Evolutionary conservation across 2,113 vertebrate genomes (phyloP), one percentile per base, ranked within the genome.

Genomic region (Macrotus californicus): DNA sequence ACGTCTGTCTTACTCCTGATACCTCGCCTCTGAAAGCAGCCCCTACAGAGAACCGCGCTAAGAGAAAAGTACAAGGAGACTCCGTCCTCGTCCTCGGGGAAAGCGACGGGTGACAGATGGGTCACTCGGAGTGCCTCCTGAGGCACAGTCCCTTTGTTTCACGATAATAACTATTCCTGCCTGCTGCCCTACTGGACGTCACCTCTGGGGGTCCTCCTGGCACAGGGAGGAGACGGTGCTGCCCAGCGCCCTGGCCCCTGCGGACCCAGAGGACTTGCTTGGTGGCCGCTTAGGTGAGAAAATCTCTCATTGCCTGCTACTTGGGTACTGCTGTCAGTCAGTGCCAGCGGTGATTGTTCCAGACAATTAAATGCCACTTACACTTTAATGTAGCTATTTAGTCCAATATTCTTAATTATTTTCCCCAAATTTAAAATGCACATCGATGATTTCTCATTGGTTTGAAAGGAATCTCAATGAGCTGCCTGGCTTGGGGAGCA

Each of bases 381-480:
- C 11, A 50, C 89, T 77, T 96, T 95, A 77, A 54, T 46, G 97
- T 75, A 95, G 96, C 96, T 97, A 96, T 97, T 97, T 96, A 97
- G 97, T 91, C 96, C 97, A 94, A 96, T 97, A 97, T 67, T 98
- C 97, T 96, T 98, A 98, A 98, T 98, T 97, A 97, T 88, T 97
- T 93, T 96, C 93, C 96, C 86, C 97, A 97, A 97, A 91, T 95
- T 97, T 97, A 97, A 96, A 95, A 98, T 97, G 97, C 95, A 94
- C 96, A 97, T 97, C 96, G 97, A 97, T 97, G 97, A 96, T 98
- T 98, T 98, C 96, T 95, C 96, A 94, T 87, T 96, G 92, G 93
- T 97, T 98, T 97, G 75, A 26, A 52, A 94, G 96, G 97, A 98
- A 94, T 97, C 98, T 97, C 97, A 92, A 89, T 97, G 89, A 97